Base-by-base conservation (phyloP, 2,888 invertebrate genomes). In the Drosophila mettleri region DNA sequence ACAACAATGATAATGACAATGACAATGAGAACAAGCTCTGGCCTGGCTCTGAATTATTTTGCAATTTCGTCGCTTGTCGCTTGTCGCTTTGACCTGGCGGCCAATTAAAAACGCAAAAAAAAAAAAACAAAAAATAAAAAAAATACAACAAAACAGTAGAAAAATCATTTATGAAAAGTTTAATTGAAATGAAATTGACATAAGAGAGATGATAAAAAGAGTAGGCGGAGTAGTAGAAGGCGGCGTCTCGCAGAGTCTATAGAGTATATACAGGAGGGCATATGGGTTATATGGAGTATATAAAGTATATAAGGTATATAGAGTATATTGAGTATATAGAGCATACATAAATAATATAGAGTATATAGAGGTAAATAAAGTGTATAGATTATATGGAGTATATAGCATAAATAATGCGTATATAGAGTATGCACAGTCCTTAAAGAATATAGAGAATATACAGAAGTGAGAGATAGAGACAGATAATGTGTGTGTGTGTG, bases 101-200 rank as follows among this genome's bases (percentile, higher is more conserved):
- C 72, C 86, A 85, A 82, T 81, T 86, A 81, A 82, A 69, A 75
- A 61, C 29, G n/a, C 65, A n/a, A 49, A 67, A n/a, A 55, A 63
- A 52, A 16, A 12, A 45, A 18, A 45, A 29, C 10, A 14, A 14
- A n/a, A 68, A 59, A 51, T 55, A 66, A 76, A 55, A 61, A 34
- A 45, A 49, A 16, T 14, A 43, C 8, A 24, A 18, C 3, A 4
- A 43, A 29, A 41, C 43, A 41, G 48, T 38, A n/a, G 22, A 48
- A 55, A 53, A 61, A 58, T 45, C 36, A 54, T 60, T 54, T 61
- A 52, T 33, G 41, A 41, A 59, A 70, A 74, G 51, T 69, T 84
- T 64, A 71, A 86, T 77, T 73, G 72, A 62, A 83, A 59, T 61
- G 27, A 34, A 58, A 36, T 46, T 16, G 39, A 33, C 38, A 31